These are phyloP conservation scores for Chironomus riparius DNA, from an alignment of 2,888 invertebrate species.

Conservation along the genomic window DNA sequence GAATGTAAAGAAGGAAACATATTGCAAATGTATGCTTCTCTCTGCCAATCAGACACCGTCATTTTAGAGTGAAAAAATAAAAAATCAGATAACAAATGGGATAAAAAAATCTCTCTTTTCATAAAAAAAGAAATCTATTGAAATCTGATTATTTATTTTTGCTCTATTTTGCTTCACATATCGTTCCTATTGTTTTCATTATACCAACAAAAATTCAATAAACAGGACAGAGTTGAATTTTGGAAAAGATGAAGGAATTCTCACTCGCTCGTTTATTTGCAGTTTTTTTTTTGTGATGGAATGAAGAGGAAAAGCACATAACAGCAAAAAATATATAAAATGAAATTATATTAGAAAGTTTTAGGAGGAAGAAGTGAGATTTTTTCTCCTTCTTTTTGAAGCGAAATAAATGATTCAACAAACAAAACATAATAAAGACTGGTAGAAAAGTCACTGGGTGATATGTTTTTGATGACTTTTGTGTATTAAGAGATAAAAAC, in stretches of 20 bases:
- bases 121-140: background rate
- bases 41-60: conserved; percentile 15
- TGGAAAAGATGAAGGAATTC: background rate
- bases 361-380: background rate
- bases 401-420: conserved; percentile 27
- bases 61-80: background rate
- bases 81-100: conserved; percentile 22
- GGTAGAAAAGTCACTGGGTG: no score
- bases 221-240: background rate
- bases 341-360: background rate
- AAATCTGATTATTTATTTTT: conserved; percentile 27
- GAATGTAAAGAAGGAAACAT: background rate
- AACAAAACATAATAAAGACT: conserved; percentile 11
- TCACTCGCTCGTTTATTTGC: background rate
- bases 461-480: no score
- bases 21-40: background rate
- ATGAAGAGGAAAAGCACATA: background rate
- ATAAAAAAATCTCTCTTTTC: conserved; percentile 1
- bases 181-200: conserved; percentile 7
- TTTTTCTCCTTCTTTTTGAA: background rate
- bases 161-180: conserved; percentile 19
- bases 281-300: background rate
- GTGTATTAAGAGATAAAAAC: no score
- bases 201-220: background rate
- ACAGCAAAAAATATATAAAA: background rate